Percentiles rank a stretch among this genome's conserved stretches.
These are phyloP conservation scores for Sitophilus oryzae DNA, from an alignment of 1,140 invertebrate species.

Conservation along the genomic window DNA sequence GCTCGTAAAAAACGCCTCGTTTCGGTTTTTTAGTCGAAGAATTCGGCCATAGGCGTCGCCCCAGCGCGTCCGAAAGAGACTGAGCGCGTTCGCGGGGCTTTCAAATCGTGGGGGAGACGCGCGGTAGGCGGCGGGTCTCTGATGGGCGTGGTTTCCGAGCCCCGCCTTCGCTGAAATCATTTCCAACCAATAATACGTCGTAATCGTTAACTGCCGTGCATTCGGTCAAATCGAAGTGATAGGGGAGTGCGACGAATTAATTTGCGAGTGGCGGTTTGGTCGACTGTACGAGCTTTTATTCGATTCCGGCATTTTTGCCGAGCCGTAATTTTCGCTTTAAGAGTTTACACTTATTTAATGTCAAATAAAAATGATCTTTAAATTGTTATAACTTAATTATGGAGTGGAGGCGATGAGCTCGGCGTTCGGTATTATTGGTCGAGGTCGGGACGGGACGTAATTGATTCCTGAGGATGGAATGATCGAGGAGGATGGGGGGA, in stretches of 20 bases:
- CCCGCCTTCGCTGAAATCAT: conserved; percentile 22
- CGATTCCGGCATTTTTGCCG: conserved; percentile 38
- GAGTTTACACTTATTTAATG: conserved; percentile 40
- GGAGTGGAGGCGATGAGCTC: conserved; percentile 23
- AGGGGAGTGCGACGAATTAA: not conserved
- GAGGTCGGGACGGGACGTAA: too few relatives aligned
- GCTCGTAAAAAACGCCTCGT: not conserved
- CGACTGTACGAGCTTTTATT: conserved; percentile 29
- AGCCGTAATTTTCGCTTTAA: conserved; percentile 37
- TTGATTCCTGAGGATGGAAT: too few relatives aligned
- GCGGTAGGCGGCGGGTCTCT: conserved; percentile 13
- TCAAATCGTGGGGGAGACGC: not conserved
- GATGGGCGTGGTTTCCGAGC: conserved; percentile 1
- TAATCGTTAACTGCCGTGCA: conserved; percentile 26
- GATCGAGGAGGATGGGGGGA: too few relatives aligned
- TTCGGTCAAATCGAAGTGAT: conserved; percentile 19
- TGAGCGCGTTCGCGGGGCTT: not conserved
- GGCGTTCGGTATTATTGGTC: too few relatives aligned
- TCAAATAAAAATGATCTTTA: conserved; percentile 36
- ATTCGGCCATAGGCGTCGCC: not conserved
- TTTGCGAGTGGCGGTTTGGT: conserved; percentile 13
- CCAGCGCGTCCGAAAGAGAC: not conserved
- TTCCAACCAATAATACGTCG: conserved; percentile 30
- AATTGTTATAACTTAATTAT: conserved; percentile 43
- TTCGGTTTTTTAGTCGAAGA: not conserved